A percentile compares a stretch with the other conserved stretches of the same genome.
phyloP scores from a whole-genome alignment of 2,888 invertebrate species.

The Hartigia nigra region DNA sequence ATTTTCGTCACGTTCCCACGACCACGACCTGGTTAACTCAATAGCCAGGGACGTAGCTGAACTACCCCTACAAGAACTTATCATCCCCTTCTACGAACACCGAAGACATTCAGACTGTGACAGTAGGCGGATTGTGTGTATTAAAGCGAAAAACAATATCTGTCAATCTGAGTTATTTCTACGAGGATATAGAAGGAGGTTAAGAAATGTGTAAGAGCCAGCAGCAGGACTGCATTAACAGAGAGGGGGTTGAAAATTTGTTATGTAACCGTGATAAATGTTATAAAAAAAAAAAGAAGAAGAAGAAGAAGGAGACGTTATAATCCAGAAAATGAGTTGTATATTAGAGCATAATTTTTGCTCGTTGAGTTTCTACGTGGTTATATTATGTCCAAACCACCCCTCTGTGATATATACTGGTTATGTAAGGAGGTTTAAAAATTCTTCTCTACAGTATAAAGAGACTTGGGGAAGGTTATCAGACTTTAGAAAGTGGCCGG shows the following conservation, averaged over 20 bases:
- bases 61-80: not conserved
- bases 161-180: constrained; percentile 34
- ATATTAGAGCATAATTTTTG: not conserved
- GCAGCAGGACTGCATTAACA: not conserved
- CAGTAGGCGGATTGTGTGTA: not conserved
- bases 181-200: not conserved
- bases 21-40: constrained; percentile 12
- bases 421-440: not conserved
- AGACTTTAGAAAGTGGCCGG: not conserved
- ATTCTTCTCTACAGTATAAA: not conserved
- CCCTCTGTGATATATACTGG: not conserved
- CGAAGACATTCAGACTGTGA: not conserved
- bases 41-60: not conserved
- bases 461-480: not conserved
- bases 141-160: constrained; percentile 37
- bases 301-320: too few relatives aligned
- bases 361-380: not conserved
- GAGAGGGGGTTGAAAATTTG: not conserved
- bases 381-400: not conserved
- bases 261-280: not conserved
- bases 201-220: not conserved
- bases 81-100: not conserved
- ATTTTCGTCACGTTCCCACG: constrained; percentile 19
- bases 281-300: not conserved
- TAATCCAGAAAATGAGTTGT: not conserved